Conservation (phyloP, 2,797 vertebrate genomes). For the Onychomys torridus region DNA sequence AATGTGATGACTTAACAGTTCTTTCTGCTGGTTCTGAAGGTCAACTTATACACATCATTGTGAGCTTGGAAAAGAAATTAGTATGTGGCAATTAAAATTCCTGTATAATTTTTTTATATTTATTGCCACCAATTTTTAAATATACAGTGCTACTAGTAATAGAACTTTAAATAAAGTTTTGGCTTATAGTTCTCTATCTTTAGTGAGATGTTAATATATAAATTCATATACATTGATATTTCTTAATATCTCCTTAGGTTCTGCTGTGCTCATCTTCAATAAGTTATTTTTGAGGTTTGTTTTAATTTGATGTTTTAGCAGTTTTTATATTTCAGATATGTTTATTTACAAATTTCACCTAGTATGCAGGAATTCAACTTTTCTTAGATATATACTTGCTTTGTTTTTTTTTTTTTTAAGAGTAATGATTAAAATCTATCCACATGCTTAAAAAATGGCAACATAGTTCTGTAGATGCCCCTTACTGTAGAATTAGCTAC, state of each 20-base stretch:
- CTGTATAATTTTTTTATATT: slow-evolving; percentile 66
- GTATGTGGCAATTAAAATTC: slow-evolving; percentile 26
- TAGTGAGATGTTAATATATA: slow-evolving; percentile 17
- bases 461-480: slow-evolving; percentile 6
- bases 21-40: slow-evolving; percentile 76
- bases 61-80: slow-evolving; percentile 73
- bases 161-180: slow-evolving; percentile 22
- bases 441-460: neutral
- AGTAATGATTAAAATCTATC: slow-evolving; percentile 17
- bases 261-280: slow-evolving; percentile 50
- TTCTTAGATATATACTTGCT: neutral
- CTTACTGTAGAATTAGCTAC: neutral
- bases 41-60: slow-evolving; percentile 76
- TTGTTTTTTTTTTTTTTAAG: neutral
- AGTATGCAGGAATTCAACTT: slow-evolving; percentile 10
- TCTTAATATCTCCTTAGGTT: neutral
- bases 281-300: slow-evolving; percentile 48
- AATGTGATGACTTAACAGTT: slow-evolving; percentile 89
- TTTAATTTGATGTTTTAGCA: slow-evolving; percentile 57
- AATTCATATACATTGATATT: slow-evolving; percentile 36
- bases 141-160: neutral
- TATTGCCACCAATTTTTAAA: slow-evolving; percentile 1
- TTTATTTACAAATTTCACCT: neutral
- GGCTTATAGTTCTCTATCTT: slow-evolving; percentile 21
- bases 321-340: neutral